Evolutionary conservation across 2,113 vertebrate species (phyloP), one percentile per base, ranked within the genome.

Genomic region (Donacobius atricapilla): DNA sequence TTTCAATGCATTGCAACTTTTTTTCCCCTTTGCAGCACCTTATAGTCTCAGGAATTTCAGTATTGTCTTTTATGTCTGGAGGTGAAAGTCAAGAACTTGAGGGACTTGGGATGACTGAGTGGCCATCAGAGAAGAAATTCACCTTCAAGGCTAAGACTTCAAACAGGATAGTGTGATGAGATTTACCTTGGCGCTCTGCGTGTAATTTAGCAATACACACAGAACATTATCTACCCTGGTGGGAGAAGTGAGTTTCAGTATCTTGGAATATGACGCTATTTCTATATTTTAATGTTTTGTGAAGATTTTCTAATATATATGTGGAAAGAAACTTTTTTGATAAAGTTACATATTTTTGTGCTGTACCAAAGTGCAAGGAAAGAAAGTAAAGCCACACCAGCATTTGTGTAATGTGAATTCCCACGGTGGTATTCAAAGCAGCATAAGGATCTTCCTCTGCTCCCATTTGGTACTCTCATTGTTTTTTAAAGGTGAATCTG

Each of bases 401-500:
- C 25, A 53, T 47, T 72, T 80, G 44, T 70, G 50, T 39, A 54
- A 28, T 25, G 54, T 69, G 65, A n/a, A 89, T 96, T 95, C 89
- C 84, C 92, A 92, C 33, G 12, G 53, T 65, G 54, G 76, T 68
- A 85, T 94, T 90, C 88, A 96, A 65, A 95, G 71, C 63, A 88
- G 39, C 0, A 2, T 44, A 58, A 95, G 86, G 60, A 73, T 89
- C 85, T 89, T 96, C 61, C 42, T 35, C 48, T 79, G n/a, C 64
- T 84, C 65, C 87, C 69, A 40, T 87, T 89, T 87, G 76, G 56
- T 87, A 35, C 77, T 76, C 72, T 91, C 92, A 35, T 40, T 91
- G 87, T 78, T 79, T 92, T 65, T 75, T 87, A 92, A 96, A 94
- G 84, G 89, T 96, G 94, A 94, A 91, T 87, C 84, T 83, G 95